A percentile compares a stretch with the other conserved stretches of the same genome.
phyloP scores from a whole-genome alignment of 2,113 vertebrate species.

The Sorex araneus region DNA sequence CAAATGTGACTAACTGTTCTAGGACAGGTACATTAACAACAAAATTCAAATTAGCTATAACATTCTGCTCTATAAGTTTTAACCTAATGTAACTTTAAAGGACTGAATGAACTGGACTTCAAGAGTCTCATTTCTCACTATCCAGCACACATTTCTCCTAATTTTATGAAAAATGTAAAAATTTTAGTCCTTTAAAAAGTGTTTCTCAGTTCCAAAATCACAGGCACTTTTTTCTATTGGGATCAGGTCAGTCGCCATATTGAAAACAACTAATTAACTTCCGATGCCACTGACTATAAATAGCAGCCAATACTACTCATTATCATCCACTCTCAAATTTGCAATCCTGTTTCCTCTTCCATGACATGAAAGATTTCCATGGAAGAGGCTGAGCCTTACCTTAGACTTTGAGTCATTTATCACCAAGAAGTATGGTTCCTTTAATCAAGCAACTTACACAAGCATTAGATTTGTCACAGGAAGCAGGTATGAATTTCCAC shows the following conservation, averaged over 20 bases:
- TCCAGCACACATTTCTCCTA: background rate
- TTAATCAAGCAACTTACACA: constrained; percentile 83
- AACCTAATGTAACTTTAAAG: too few relatives aligned
- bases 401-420: constrained; percentile 82
- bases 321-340: constrained; percentile 76
- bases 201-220: constrained; percentile 72
- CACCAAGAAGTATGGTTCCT: constrained; percentile 79
- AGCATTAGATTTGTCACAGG: constrained; percentile 80
- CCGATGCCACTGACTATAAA: constrained; percentile 83
- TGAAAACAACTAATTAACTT: constrained; percentile 86
- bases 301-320: constrained; percentile 80
- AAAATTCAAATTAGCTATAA: constrained; percentile 17
- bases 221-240: constrained; percentile 71
- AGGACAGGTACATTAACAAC: background rate
- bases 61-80: background rate
- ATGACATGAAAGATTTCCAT: constrained; percentile 87
- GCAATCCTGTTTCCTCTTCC: constrained; percentile 82
- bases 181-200: background rate
- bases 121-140: constrained; percentile 4
- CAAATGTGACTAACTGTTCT: background rate
- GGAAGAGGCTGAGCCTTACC: constrained; percentile 81
- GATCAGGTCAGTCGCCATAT: constrained; percentile 68
- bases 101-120: background rate
- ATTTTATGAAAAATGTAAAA: background rate
- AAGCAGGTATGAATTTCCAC: constrained; percentile 71